Evolutionary conservation across 2,888 invertebrate genomes (phyloP).

Genomic region (Rotaria socialis): DNA sequence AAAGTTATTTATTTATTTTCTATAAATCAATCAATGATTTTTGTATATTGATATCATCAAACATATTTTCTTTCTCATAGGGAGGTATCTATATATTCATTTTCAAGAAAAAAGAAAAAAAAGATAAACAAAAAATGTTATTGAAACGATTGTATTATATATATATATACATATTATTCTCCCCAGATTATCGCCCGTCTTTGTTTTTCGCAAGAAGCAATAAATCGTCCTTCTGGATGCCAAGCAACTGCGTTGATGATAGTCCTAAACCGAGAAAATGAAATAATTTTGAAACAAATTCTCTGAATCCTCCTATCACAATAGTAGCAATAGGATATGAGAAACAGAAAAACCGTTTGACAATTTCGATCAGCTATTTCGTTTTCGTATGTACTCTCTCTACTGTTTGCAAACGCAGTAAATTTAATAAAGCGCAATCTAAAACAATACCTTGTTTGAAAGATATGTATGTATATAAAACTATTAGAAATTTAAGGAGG

Average conservation of each 20-base stretch:
- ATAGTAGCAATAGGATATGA: too few relatives aligned
- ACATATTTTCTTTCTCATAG: neutral
- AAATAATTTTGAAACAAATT: neutral
- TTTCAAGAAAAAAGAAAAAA: neutral
- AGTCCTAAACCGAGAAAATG: neutral
- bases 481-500: neutral
- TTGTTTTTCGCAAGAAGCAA: constrained; percentile 39
- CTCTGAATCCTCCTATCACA: neutral
- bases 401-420: neutral
- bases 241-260: constrained; percentile 39
- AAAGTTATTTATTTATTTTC: neutral
- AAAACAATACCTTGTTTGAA: neutral
- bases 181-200: constrained; percentile 42
- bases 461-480: neutral
- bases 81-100: neutral
- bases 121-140: neutral
- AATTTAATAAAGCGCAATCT: neutral
- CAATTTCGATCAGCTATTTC: too few relatives aligned
- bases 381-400: too few relatives aligned
- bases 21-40: neutral
- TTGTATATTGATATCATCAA: neutral
- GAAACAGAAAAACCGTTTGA: too few relatives aligned
- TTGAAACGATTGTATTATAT: neutral
- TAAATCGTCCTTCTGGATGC: constrained; percentile 42
- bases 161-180: neutral